Conservation (phyloP, 2,888 invertebrate genomes). For the Microctonus hyperodae region DNA sequence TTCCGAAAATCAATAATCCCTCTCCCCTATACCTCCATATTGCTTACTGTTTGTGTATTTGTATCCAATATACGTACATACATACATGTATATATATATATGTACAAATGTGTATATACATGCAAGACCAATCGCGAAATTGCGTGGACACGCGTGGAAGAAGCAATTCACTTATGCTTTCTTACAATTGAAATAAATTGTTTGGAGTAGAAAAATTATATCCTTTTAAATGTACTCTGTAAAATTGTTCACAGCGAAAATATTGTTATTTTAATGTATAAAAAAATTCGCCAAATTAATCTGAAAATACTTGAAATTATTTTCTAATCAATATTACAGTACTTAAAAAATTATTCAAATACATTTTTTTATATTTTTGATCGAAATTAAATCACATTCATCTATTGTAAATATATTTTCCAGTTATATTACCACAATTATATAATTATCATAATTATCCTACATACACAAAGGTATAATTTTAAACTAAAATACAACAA, state of each 20-base stretch:
- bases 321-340: too few relatives aligned
- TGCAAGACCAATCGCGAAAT: slow-evolving; percentile 28
- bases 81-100: too few relatives aligned
- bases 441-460: too few relatives aligned
- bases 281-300: not conserved
- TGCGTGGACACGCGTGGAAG: slow-evolving; percentile 28
- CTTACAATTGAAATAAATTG: slow-evolving; percentile 17
- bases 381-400: too few relatives aligned
- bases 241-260: not conserved
- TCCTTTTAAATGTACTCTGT: not conserved
- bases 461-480: too few relatives aligned
- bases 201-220: not conserved
- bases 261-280: not conserved
- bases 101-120: not conserved
- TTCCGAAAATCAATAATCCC: slow-evolving; percentile 26
- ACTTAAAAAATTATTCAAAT: too few relatives aligned
- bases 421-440: too few relatives aligned
- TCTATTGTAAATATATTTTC: too few relatives aligned
- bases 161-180: slow-evolving; percentile 29
- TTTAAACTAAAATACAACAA: too few relatives aligned
- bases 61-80: too few relatives aligned
- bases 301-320: too few relatives aligned
- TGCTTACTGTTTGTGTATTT: not conserved
- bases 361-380: too few relatives aligned
- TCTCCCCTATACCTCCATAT: not conserved